Evolutionary conservation across 2,113 vertebrate genomes (phyloP).

Genomic region (Mohoua ochrocephala): DNA sequence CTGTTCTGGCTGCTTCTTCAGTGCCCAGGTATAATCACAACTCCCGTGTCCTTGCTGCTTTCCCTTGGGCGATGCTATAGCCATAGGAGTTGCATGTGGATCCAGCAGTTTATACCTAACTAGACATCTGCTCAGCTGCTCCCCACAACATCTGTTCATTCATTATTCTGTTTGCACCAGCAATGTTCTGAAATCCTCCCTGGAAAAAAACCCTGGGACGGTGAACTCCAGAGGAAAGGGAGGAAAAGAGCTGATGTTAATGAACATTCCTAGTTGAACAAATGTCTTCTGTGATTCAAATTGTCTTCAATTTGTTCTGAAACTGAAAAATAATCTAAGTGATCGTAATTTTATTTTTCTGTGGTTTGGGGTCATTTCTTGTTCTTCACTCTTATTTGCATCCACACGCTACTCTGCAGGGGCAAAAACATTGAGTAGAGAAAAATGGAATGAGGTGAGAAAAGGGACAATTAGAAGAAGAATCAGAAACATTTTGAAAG

Average conservation of each 20-base stretch:
- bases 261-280: neutral
- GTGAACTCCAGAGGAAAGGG: neutral
- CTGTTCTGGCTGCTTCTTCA: neutral
- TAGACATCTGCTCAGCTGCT: neutral
- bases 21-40: neutral
- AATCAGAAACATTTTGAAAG: neutral
- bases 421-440: neutral
- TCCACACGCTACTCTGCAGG: neutral
- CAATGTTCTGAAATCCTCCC: neutral
- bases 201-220: accelerated
- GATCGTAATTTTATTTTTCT: neutral
- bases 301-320: neutral
- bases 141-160: neutral
- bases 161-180: neutral
- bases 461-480: neutral
- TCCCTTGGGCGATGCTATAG: neutral
- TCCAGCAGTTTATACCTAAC: neutral
- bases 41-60: neutral
- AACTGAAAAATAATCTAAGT: neutral
- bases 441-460: neutral
- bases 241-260: neutral
- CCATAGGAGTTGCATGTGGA: neutral
- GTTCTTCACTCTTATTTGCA: neutral
- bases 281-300: neutral
- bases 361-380: neutral